Evolutionary conservation across 2,888 invertebrate genomes (phyloP).

Genomic region (Smittia sp.): DNA sequence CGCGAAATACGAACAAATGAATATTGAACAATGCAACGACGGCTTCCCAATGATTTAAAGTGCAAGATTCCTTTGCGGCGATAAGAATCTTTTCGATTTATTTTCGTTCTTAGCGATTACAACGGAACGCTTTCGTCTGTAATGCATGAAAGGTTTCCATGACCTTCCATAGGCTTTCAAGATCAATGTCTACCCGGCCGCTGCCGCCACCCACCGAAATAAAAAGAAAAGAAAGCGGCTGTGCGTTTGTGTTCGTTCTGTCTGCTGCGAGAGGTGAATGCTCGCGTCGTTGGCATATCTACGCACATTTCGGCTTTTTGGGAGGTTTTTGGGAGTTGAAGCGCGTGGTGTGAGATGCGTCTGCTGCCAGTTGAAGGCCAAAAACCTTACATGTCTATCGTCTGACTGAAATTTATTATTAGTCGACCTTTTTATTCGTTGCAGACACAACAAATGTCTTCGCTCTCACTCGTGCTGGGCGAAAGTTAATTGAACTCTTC

Average conservation of each 20-base stretch:
- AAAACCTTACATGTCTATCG: slow-evolving; percentile 32
- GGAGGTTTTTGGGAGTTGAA: slow-evolving; percentile 14
- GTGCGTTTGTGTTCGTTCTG: slow-evolving; percentile 23
- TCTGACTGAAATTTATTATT: slow-evolving; percentile 33
- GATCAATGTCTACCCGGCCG: neutral
- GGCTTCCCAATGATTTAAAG: slow-evolving; percentile 14
- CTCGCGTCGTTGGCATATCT: neutral
- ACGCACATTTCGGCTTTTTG: slow-evolving; percentile 34
- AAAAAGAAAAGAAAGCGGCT: neutral
- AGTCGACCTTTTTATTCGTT: slow-evolving; percentile 16
- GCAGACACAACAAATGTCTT: slow-evolving; percentile 18
- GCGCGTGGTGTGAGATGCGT: slow-evolving; percentile 17
- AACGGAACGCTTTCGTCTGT: neutral
- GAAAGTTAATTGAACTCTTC: slow-evolving; percentile 12
- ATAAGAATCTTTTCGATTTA: slow-evolving; percentile 15
- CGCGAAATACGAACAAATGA: slow-evolving; percentile 38
- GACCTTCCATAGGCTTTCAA: slow-evolving; percentile 35
- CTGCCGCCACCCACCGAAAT: slow-evolving; percentile 25
- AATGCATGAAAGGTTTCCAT: neutral
- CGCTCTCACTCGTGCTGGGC: neutral
- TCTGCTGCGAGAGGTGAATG: slow-evolving; percentile 37
- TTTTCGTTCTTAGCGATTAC: neutral
- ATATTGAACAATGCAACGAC: slow-evolving; percentile 34
- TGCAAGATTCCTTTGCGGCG: slow-evolving; percentile 7
- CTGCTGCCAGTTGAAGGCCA: slow-evolving; percentile 30